Conservation (phyloP, 2,113 vertebrate species). For the Microcebus jonahi region DNA sequence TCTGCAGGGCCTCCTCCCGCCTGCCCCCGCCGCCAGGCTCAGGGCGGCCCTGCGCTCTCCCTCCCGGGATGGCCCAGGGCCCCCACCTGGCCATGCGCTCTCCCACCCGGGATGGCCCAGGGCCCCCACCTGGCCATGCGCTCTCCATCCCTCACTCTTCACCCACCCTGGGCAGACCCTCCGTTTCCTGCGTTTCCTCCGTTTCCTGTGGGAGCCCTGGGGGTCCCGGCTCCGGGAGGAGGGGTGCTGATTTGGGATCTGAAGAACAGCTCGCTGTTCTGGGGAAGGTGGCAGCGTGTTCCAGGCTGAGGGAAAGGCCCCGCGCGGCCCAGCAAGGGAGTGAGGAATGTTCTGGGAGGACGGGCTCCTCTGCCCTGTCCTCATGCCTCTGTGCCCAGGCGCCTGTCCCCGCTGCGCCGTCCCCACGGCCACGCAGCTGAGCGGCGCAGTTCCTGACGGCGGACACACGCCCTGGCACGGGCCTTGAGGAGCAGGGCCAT, state of each 20-base stretch:
- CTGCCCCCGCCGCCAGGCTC: too few relatives aligned
- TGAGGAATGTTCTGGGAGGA: not conserved
- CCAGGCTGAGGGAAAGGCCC: not conserved
- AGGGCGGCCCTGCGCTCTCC: not conserved
- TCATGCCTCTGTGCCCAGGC: fast-evolving
- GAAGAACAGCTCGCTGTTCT: fast-evolving
- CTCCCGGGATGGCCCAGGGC: fast-evolving
- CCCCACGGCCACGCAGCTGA: fast-evolving
- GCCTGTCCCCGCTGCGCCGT: fast-evolving
- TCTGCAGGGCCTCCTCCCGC: not conserved
- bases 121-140: not conserved
- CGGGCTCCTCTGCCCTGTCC: too few relatives aligned
- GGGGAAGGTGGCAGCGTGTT: not conserved
- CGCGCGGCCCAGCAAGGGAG: not conserved
- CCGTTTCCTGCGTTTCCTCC: too few relatives aligned
- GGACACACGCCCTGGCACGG: fast-evolving
- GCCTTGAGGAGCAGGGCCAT: too few relatives aligned
- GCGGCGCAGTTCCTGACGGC: fast-evolving
- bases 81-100: not conserved
- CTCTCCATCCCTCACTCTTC: fast-evolving
- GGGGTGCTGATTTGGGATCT: not conserved
- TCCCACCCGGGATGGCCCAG: not conserved
- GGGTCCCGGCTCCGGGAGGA: too few relatives aligned
- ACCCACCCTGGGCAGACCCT: fast-evolving
- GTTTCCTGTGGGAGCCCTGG: not conserved